Conservation (phyloP, 2,797 vertebrate species). For the Ceryle rudis region DNA sequence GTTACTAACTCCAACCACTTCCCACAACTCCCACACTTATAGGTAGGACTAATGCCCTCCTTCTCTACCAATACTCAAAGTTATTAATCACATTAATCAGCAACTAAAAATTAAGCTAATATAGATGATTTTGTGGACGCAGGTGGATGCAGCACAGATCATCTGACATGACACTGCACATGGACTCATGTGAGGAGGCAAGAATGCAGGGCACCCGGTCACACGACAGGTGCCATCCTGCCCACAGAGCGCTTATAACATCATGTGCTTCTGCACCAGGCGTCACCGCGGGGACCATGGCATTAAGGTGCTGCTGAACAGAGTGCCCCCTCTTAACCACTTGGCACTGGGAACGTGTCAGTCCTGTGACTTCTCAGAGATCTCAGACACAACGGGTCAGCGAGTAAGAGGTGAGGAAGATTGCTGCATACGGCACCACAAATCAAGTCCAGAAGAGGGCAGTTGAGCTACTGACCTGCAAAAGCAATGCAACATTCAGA, state of each 20-base stretch:
- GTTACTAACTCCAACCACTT: neutral
- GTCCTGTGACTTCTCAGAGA: neutral
- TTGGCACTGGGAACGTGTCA: neutral
- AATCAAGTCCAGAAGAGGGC: fast-evolving
- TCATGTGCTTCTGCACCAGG: fast-evolving
- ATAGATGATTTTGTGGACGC: neutral
- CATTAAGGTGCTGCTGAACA: neutral
- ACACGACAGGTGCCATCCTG: neutral
- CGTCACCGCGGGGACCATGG: fast-evolving
- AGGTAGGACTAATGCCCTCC: neutral
- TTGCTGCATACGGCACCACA: neutral
- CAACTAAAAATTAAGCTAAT: neutral
- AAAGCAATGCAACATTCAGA: neutral
- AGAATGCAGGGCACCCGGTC: neutral
- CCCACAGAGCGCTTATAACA: fast-evolving
- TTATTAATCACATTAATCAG: neutral
- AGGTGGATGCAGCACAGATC: neutral
- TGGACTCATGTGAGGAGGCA: neutral
- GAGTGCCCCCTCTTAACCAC: neutral
- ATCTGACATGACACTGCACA: neutral
- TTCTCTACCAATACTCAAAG: neutral
- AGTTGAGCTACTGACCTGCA: neutral
- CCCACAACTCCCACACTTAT: neutral
- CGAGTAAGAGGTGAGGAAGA: neutral
- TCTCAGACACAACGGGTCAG: neutral